phyloP scores from a whole-genome alignment of 2,888 invertebrate genomes.

The Acrobasis suavella region DNA sequence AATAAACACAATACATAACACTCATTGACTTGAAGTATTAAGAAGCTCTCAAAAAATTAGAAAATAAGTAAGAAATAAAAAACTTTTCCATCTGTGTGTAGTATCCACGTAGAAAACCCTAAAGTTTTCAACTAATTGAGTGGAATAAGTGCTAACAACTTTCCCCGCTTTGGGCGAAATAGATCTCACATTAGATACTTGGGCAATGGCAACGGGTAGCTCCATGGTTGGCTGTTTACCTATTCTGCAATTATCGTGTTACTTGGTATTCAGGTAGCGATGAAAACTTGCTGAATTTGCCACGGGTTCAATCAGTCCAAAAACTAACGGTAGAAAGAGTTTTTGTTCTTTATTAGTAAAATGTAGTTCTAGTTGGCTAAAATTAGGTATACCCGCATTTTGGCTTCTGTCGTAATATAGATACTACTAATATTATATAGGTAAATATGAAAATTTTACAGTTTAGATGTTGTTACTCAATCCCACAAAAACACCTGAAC shows the following conservation, averaged over 20 bases:
- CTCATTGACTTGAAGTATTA: too few species aligned
- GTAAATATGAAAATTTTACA: too few species aligned
- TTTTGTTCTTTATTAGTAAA: too few species aligned
- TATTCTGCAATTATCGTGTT: constrained; percentile 40
- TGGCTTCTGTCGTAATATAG: too few species aligned
- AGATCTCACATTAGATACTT: constrained; percentile 40
- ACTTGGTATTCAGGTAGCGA: constrained; percentile 42
- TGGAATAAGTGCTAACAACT: constrained; percentile 40
- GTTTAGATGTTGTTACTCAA: too few species aligned
- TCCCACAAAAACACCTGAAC: too few species aligned
- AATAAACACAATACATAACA: too few species aligned
- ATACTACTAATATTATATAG: neutral
- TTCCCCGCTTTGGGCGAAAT: constrained; percentile 42
- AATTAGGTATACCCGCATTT: too few species aligned
- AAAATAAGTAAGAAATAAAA: too few species aligned
- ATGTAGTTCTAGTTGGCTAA: too few species aligned
- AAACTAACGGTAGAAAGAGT: constrained; percentile 5
- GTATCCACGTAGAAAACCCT: constrained; percentile 41
- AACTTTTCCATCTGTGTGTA: constrained; percentile 16
- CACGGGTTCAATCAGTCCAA: constrained; percentile 19
- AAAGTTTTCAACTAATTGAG: constrained; percentile 50
- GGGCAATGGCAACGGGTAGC: neutral
- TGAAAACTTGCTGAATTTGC: constrained; percentile 20
- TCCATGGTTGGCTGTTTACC: constrained; percentile 35
- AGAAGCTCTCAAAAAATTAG: too few species aligned